These are phyloP conservation scores for Urophycis tenuis DNA, from an alignment of 2,797 vertebrate genomes.

Conservation along the genomic window DNA sequence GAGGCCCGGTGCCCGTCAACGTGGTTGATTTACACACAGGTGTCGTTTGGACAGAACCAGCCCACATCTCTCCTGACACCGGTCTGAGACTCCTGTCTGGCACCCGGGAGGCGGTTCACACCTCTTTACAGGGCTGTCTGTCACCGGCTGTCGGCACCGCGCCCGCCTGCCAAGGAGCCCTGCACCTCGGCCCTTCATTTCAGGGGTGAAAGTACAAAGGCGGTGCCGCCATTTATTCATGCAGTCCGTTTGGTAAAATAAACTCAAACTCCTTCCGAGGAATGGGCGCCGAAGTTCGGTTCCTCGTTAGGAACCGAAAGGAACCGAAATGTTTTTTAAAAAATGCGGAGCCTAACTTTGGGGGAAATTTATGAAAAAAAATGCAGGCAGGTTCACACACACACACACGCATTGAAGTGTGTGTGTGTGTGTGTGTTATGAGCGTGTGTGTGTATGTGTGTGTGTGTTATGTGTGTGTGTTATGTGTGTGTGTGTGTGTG, in stretches of 20 bases:
- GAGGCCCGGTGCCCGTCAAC: not conserved
- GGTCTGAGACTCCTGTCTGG: not conserved
- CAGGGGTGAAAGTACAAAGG: not conserved
- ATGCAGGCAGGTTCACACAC: too few species aligned
- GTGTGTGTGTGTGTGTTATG: too few species aligned
- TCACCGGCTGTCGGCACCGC: not conserved
- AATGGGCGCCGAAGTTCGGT: too few species aligned
- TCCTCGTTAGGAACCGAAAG: not conserved
- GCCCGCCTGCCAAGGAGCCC: not conserved
- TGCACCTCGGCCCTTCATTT: not conserved
- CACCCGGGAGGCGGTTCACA: not conserved
- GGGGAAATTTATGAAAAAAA: not conserved
- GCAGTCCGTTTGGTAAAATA: slow-evolving; percentile 29
- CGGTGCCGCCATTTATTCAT: slow-evolving; percentile 12
- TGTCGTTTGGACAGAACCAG: not conserved
- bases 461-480: too few species aligned
- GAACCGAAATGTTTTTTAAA: not conserved
- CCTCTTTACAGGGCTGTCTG: not conserved
- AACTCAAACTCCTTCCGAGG: too few species aligned
- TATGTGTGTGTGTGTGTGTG: too few species aligned
- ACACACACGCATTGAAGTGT: too few species aligned
- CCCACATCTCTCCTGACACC: not conserved
- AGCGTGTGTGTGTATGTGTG: too few species aligned
- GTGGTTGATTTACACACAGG: not conserved
- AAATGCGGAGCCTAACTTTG: not conserved